Evolutionary conservation across 2,113 vertebrate species (phyloP).

Genomic region (Cryptotis parvus): DNA sequence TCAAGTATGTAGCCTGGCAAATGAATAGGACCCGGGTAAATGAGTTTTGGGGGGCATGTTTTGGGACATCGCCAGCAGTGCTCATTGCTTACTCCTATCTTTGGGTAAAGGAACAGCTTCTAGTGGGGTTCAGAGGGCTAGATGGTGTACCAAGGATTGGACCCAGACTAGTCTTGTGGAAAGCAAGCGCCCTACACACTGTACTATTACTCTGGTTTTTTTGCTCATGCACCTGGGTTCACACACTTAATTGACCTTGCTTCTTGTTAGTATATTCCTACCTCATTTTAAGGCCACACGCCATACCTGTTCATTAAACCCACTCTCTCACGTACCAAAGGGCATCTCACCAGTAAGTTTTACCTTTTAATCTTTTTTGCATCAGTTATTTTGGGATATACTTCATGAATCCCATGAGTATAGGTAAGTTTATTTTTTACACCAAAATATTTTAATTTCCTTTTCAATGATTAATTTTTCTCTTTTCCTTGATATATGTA

Average conservation of each 20-base stretch:
- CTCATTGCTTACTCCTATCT: too few species aligned
- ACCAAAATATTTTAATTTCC: neutral
- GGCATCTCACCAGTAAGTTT: neutral
- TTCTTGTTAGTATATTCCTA: neutral
- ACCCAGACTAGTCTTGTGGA: too few species aligned
- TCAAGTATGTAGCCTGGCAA: neutral
- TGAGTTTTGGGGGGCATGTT: neutral
- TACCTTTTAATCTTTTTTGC: neutral
- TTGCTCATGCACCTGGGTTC: neutral
- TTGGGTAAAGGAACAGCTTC: too few species aligned
- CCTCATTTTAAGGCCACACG: neutral
- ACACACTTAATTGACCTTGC: neutral
- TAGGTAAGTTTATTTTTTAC: neutral
- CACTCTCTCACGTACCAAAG: neutral
- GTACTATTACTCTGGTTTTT: too few species aligned
- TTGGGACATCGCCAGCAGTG: too few species aligned
- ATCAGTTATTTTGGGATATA: neutral
- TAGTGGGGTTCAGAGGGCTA: too few species aligned
- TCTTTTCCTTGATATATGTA: slow-evolving; percentile 1
- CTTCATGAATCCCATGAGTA: neutral
- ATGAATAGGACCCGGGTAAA: neutral
- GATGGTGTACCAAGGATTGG: too few species aligned
- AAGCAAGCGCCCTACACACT: too few species aligned
- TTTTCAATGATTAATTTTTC: neutral
- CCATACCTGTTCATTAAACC: neutral